phyloP scores from a whole-genome alignment of 2,888 invertebrate genomes.

The Hypomecis punctinalis region DNA sequence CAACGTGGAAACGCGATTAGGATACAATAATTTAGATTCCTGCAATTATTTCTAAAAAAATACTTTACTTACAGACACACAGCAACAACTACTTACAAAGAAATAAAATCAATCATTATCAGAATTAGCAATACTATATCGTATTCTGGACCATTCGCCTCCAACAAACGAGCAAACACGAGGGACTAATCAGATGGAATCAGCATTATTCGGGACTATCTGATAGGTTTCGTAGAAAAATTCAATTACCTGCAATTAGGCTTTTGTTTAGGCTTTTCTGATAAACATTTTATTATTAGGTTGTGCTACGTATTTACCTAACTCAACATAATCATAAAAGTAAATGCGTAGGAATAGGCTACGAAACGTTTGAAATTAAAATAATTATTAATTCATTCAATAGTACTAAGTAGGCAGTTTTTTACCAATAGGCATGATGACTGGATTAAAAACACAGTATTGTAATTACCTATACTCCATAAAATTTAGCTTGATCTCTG shows the following conservation, averaged over 20 bases:
- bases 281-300: not conserved
- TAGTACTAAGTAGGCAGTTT: too few species aligned
- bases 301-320: too few species aligned
- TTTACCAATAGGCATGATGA: too few species aligned
- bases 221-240: conserved; percentile 11
- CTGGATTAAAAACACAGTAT: too few species aligned
- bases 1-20: too few species aligned
- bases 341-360: too few species aligned
- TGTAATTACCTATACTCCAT: too few species aligned
- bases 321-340: too few species aligned
- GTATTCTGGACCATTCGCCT: conserved; percentile 33
- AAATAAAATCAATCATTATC: conserved; percentile 10
- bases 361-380: too few species aligned
- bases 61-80: conserved; percentile 4
- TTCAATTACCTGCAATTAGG: not conserved
- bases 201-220: conserved; percentile 21
- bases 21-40: too few species aligned
- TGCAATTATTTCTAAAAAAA: not conserved
- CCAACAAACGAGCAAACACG: conserved; percentile 34
- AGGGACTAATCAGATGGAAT: conserved; percentile 35
- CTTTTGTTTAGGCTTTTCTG: not conserved
- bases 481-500: too few species aligned
- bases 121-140: conserved; percentile 18
- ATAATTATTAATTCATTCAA: too few species aligned
- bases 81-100: not conserved